These are phyloP conservation scores for Amphipoea lucens DNA, from an alignment of 2,888 invertebrate species.

Conservation along the genomic window DNA sequence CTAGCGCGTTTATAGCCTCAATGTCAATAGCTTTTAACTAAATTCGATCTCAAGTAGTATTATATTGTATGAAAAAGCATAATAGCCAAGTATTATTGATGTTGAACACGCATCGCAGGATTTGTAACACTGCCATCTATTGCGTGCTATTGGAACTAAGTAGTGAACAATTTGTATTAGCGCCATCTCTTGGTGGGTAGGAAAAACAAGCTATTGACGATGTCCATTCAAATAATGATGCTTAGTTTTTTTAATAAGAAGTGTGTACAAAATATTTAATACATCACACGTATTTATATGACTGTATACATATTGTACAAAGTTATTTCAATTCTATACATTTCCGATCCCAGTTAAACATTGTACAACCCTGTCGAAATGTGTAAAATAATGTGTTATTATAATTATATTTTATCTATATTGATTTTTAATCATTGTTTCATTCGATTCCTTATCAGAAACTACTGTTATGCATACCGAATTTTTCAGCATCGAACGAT, in stretches of 20 bases:
- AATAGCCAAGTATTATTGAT: constrained; percentile 42
- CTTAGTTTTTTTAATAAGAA: constrained; percentile 42
- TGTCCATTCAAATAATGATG: constrained; percentile 28
- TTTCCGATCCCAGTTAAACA: constrained; percentile 58
- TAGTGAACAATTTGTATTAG: constrained; percentile 25
- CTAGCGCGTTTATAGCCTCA: not conserved
- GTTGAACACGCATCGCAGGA: constrained; percentile 1
- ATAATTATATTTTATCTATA: constrained; percentile 83
- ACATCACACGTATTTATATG: constrained; percentile 57
- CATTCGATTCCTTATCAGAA: constrained; percentile 53
- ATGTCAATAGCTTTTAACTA: constrained; percentile 40
- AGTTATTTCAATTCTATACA: constrained; percentile 66
- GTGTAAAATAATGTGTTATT: constrained; percentile 76
- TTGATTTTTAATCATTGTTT: constrained; percentile 75
- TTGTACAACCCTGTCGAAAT: constrained; percentile 70
- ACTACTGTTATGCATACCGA: too few relatives aligned
- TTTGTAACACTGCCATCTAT: constrained; percentile 51
- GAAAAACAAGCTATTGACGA: constrained; percentile 29
- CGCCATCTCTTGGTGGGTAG: constrained; percentile 57
- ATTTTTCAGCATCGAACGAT: not conserved
- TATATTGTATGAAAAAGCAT: constrained; percentile 43
- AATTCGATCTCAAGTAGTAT: constrained; percentile 64
- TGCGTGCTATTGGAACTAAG: constrained; percentile 32
- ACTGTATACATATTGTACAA: constrained; percentile 71
- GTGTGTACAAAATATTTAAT: constrained; percentile 65